These are phyloP conservation scores for Poecilobothrus nobilitatus DNA, from an alignment of 2,888 invertebrate species.

Conservation along the genomic window DNA sequence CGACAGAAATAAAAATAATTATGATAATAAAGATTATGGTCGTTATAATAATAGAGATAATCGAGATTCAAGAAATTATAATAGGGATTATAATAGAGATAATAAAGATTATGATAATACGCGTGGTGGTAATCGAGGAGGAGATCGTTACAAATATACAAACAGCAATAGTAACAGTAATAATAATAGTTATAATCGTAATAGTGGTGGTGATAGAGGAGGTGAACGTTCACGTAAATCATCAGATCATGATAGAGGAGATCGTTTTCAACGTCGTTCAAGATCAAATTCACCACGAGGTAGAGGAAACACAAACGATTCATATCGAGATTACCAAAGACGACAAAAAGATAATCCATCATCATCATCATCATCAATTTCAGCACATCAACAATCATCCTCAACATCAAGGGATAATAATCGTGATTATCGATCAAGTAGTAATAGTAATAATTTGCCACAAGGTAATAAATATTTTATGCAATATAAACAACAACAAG, in stretches of 20 bases:
- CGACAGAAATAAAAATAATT: not conserved
- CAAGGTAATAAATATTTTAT: conserved; percentile 4
- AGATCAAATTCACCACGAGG: not conserved
- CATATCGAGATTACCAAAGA: not conserved
- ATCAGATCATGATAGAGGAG: not conserved
- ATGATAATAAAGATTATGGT: not conserved
- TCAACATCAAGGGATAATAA: not conserved
- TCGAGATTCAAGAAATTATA: not conserved
- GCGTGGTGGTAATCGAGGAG: too few species aligned
- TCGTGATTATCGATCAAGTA: not conserved
- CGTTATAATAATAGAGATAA: not conserved
- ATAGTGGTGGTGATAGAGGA: not conserved
- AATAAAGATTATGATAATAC: not conserved
- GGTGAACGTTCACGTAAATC: not conserved
- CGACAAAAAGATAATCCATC: not conserved
- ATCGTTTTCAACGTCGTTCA: not conserved
- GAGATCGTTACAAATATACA: not conserved
- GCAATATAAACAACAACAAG: not conserved
- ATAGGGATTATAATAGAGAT: not conserved
- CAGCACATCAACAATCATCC: not conserved
- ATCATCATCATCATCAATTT: not conserved
- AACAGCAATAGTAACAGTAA: not conserved
- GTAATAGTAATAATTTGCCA: not conserved
- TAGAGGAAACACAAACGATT: not conserved
- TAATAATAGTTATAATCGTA: not conserved